A percentile compares a stretch with the other conserved stretches of the same genome.
These are phyloP conservation scores for Hemiscyllium ocellatum DNA, from an alignment of 2,113 vertebrate species.

Conservation along the genomic window DNA sequence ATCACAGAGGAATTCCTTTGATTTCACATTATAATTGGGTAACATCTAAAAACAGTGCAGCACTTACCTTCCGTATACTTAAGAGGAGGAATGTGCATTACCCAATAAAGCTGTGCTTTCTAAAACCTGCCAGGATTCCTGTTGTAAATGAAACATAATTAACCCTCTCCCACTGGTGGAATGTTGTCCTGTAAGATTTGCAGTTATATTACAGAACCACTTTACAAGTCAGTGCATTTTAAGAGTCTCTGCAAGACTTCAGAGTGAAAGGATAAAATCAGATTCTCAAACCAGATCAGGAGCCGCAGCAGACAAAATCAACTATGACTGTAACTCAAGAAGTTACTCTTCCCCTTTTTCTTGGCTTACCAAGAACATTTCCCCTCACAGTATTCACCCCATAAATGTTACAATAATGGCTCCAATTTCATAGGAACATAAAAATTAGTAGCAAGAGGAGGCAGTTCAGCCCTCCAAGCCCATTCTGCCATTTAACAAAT, in stretches of 20 bases:
- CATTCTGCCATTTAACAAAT: no score
- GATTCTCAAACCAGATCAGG: not conserved
- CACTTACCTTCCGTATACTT: not conserved
- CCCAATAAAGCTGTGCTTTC: conserved; percentile 4
- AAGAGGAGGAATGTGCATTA: not conserved
- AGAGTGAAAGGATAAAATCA: not conserved
- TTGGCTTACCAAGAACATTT: not conserved
- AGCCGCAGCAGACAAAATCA: not conserved
- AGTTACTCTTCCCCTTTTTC: not conserved
- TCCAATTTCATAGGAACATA: not conserved
- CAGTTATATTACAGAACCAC: not conserved
- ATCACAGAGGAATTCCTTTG: conserved; percentile 25
- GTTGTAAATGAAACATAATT: conserved; percentile 26
- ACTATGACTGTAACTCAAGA: not conserved
- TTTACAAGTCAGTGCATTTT: not conserved
- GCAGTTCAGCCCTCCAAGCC: no score
- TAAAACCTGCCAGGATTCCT: conserved; percentile 1
- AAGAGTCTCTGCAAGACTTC: not conserved
- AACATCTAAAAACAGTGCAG: not conserved
- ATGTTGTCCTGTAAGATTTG: not conserved
- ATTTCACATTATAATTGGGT: conserved; percentile 23
- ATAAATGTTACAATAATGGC: not conserved
- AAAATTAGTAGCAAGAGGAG: no score
- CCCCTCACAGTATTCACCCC: not conserved
- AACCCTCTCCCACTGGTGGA: not conserved